phyloP scores from a whole-genome alignment of 1,140 invertebrate genomes.

The Brachionus sp. region DNA sequence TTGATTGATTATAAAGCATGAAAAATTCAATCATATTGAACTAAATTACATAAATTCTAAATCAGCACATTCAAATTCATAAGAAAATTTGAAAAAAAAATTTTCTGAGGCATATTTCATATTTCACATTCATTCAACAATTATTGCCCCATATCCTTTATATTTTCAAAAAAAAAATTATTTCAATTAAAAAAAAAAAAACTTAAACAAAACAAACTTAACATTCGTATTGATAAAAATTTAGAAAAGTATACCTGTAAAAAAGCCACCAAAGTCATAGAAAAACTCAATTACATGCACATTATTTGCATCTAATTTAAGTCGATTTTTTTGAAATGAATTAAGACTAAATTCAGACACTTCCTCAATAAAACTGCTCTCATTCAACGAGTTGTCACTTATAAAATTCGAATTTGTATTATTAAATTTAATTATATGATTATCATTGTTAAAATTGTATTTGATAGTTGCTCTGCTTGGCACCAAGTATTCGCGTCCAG shows the following conservation, averaged over 20 bases:
- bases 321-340: constrained; percentile 46
- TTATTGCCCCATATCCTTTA: too few species aligned
- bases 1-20: too few species aligned
- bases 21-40: too few species aligned
- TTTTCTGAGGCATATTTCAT: too few species aligned
- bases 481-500: not conserved
- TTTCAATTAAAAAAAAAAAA: too few species aligned
- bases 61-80: too few species aligned
- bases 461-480: not conserved
- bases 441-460: not conserved
- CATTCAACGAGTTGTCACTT: not conserved
- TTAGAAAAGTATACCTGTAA: constrained; percentile 50
- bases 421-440: constrained; percentile 15
- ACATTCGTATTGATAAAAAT: not conserved
- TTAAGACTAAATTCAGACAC: constrained; percentile 2
- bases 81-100: too few species aligned
- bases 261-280: constrained; percentile 54
- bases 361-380: not conserved
- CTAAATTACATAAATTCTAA: too few species aligned
- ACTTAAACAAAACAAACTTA: too few species aligned
- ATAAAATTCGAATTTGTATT: not conserved
- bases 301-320: constrained; percentile 48
- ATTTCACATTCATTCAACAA: too few species aligned
- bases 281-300: constrained; percentile 52
- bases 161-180: too few species aligned